Evolutionary conservation across 1,140 invertebrate genomes (phyloP).

Genomic region (Drosophila pseudoananassae): DNA sequence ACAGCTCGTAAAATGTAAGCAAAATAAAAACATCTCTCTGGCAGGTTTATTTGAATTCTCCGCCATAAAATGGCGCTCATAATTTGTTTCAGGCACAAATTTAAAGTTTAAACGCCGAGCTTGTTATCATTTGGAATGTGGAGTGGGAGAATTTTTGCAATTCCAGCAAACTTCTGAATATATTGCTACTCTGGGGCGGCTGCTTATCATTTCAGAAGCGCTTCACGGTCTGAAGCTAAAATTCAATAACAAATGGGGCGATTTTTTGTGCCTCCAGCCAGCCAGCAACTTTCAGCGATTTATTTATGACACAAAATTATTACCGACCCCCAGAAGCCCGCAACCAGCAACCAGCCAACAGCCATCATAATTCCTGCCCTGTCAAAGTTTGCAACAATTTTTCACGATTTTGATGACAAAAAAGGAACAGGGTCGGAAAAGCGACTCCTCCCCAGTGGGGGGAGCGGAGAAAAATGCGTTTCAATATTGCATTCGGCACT

Average conservation of each 20-base stretch:
- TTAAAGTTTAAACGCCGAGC: conserved; percentile 20
- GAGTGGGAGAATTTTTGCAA: neutral
- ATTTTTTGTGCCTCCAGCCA: conserved; percentile 36
- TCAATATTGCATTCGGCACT: conserved; percentile 59
- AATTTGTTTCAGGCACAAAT: conserved; percentile 10
- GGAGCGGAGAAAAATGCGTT: conserved; percentile 54
- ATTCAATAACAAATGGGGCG: conserved; percentile 45
- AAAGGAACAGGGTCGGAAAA: conserved; percentile 12
- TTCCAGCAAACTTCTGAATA: conserved; percentile 10
- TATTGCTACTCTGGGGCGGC: conserved; percentile 3
- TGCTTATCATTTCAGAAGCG: conserved; percentile 31
- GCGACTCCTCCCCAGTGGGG: neutral
- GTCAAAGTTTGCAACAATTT: conserved; percentile 79
- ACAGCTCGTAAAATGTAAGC: conserved; percentile 51
- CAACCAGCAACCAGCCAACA: conserved; percentile 26
- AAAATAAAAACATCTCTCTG: conserved; percentile 37
- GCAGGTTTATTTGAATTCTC: conserved; percentile 32
- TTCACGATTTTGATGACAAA: conserved; percentile 71
- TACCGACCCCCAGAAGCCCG: conserved; percentile 16
- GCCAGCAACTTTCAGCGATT: conserved; percentile 44
- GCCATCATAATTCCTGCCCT: conserved; percentile 72
- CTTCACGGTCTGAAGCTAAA: conserved; percentile 46
- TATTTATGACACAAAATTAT: conserved; percentile 74
- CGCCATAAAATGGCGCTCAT: conserved; percentile 20
- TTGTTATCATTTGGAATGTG: conserved; percentile 25